Evolutionary conservation across 2,797 vertebrate genomes (phyloP).

Genomic region (Thaleichthys pacificus): DNA sequence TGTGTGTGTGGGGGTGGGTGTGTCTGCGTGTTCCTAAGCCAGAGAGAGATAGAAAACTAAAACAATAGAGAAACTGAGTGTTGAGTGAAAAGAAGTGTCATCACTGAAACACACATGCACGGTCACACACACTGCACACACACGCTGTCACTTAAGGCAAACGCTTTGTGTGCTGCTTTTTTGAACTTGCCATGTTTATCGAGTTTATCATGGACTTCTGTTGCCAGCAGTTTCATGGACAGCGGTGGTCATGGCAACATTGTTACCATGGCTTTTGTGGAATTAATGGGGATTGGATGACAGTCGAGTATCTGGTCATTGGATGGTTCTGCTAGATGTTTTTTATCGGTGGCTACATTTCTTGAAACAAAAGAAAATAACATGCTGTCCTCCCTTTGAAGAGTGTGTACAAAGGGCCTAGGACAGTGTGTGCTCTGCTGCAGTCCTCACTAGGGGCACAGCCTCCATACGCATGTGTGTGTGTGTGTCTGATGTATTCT

Average conservation of each 20-base stretch:
- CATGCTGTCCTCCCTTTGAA: too few species aligned
- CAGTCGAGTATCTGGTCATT: conserved; percentile 23
- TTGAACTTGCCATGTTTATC: background rate
- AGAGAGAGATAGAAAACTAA: background rate
- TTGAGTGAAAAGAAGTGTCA: too few species aligned
- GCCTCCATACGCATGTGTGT: background rate
- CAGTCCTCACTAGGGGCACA: too few species aligned
- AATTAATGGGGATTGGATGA: conserved; percentile 40
- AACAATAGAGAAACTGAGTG: background rate
- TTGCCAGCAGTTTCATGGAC: conserved; percentile 45
- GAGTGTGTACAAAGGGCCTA: too few species aligned
- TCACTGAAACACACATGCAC: too few species aligned
- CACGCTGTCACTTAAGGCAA: conserved; percentile 7
- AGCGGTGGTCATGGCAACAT: conserved; percentile 66
- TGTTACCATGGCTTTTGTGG: conserved; percentile 65
- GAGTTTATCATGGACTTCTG: conserved; percentile 21
- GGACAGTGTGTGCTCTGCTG: too few species aligned
- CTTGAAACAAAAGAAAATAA: too few species aligned
- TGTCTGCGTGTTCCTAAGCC: background rate
- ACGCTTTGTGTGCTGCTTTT: background rate
- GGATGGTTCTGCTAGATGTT: too few species aligned
- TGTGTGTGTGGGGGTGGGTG: conserved; percentile 28
- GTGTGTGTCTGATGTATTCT: conserved; percentile 44
- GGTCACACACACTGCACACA: background rate
- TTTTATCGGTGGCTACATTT: too few species aligned